A percentile compares a stretch with the other conserved stretches of the same genome.
phyloP scores from a whole-genome alignment of 2,888 invertebrate genomes.

The Caenorhabditis panamensis region DNA sequence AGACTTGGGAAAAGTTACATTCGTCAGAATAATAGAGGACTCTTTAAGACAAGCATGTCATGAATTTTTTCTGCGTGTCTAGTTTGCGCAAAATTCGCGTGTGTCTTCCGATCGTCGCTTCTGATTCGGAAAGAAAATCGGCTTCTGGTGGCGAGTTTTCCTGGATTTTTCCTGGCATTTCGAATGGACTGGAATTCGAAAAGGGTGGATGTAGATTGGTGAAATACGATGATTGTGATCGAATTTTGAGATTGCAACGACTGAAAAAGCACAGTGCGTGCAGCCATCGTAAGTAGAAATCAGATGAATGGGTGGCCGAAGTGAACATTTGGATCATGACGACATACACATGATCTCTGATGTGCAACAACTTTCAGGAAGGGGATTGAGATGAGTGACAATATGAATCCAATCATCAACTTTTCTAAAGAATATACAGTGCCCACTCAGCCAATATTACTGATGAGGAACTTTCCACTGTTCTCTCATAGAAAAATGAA shows the following conservation, averaged over 20 bases:
- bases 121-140: slow-evolving; percentile 6
- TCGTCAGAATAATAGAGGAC: too few relatives aligned
- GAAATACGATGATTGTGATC: slow-evolving; percentile 23
- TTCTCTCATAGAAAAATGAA: too few relatives aligned
- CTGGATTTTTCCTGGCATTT: slow-evolving; percentile 4
- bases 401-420: too few relatives aligned
- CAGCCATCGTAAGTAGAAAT: neutral
- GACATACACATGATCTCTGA: neutral
- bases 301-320: neutral
- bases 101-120: neutral
- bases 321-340: slow-evolving; percentile 20
- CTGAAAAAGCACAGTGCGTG: slow-evolving; percentile 40
- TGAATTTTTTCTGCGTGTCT: neutral
- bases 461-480: too few relatives aligned
- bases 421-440: too few relatives aligned
- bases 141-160: slow-evolving; percentile 34
- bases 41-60: too few relatives aligned
- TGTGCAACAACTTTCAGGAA: neutral
- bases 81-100: neutral
- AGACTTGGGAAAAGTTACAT: too few relatives aligned
- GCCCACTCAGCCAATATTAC: too few relatives aligned
- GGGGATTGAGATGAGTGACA: too few relatives aligned
- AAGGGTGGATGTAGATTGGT: slow-evolving; percentile 50
- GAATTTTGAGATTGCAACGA: slow-evolving; percentile 17
- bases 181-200: slow-evolving; percentile 37